Evolutionary conservation across 92 coral and sea anemone species (phyloP), one percentile per base, ranked within the genome.

Genomic region (Porites lobata): DNA sequence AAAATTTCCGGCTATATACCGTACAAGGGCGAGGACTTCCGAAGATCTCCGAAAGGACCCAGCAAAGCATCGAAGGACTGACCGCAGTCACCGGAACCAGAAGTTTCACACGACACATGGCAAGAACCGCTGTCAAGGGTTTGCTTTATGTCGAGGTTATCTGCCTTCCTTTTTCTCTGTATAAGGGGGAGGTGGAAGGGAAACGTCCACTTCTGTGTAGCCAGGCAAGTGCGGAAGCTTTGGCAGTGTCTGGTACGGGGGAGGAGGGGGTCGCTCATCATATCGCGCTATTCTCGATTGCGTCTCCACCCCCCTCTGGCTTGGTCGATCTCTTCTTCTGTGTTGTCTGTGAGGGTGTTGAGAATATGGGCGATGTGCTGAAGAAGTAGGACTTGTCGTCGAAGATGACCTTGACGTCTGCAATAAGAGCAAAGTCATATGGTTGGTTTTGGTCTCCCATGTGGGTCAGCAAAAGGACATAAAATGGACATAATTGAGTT

Each of bases 161-260:
- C 80, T 84, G 29, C 66, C 88, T 1, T 84, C 85, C 38, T 86
- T 63, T 20, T 82, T 86, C 69, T 86, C 93, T 11, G 88, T 75
- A 64, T 90, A 90, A 0, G 98, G 98, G 0, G 98, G 98, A 0
- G 98, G 98, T 2, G 98, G 94, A 12, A 94, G 90, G 3, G 86
- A 53, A 26, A 86, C 88, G 13, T 88, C 93, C 5, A 93, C 81
- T 52, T 95, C 98, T 71, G 92, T 66, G 56, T 95, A 95, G 18
- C 96, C 75, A 2, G 98, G 98, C 18, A 95, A 59, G 56, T 92
- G 81, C n/a, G 95, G 95, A 38, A 92, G 76, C 85, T 92, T 92
- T 14, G 61, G 61, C 52, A 92, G 61, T 14, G 95, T 92, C 65
- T 85, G 95, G 38, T 89, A 89, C 3, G 93, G 85, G 12, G 93